Percentiles rank a stretch among this genome's conserved stretches.
These are phyloP conservation scores for Dromius quadrimaculatus DNA, from an alignment of 2,888 invertebrate species.

Conservation along the genomic window DNA sequence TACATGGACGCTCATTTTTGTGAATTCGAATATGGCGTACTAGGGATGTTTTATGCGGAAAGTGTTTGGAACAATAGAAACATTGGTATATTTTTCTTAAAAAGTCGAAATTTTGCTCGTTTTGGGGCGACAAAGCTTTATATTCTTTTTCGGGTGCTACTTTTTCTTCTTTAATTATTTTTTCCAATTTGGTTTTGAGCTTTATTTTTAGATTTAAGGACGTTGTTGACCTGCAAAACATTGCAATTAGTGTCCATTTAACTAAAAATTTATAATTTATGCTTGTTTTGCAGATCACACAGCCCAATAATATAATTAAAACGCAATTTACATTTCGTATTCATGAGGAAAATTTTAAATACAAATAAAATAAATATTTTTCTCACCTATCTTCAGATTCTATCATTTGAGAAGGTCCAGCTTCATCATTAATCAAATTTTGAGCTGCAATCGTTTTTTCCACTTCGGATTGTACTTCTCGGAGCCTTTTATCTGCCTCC, in stretches of 20 bases:
- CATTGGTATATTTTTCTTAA: conserved; percentile 62
- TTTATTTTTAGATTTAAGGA: too few relatives aligned
- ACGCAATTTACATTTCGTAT: background rate
- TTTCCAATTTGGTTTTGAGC: conserved; percentile 44
- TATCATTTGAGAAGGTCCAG: conserved; percentile 29
- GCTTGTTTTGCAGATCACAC: conserved; percentile 39
- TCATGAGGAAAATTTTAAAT: background rate
- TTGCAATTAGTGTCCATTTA: background rate
- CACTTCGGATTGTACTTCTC: conserved; percentile 60
- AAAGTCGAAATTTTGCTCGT: too few relatives aligned
- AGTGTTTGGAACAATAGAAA: conserved; percentile 68
- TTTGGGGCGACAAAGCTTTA: background rate
- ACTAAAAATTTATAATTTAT: background rate
- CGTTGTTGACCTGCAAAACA: conserved; percentile 24
- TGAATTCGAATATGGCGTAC: conserved; percentile 65
- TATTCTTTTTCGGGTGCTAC: background rate
- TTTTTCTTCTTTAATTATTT: background rate
- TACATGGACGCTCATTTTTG: conserved; percentile 65
- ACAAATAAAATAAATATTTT: background rate
- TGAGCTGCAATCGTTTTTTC: conserved; percentile 55
- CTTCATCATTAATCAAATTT: conserved; percentile 2
- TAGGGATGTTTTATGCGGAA: conserved; percentile 69
- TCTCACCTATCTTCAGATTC: conserved; percentile 19
- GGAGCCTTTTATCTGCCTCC: conserved; percentile 69
- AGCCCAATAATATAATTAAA: background rate